Evolutionary conservation across 2,888 invertebrate species (phyloP), one percentile per base, ranked within the genome.

Genomic region (Mythimna pallens): DNA sequence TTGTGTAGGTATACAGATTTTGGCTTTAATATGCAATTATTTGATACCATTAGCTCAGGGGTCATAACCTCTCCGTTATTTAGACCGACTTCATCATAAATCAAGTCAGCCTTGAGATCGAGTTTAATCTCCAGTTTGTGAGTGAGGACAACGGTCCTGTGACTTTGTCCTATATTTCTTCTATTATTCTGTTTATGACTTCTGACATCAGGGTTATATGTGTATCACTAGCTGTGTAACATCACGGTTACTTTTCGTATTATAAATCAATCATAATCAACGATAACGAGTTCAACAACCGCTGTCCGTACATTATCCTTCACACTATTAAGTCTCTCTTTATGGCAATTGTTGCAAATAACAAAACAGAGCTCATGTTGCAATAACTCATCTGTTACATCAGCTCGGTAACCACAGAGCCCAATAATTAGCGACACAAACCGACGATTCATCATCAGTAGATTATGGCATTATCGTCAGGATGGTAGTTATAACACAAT

Each of bases 401-500:
- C 62, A 72, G 59, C 68, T 20, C 25, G n/a, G 65, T 63, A 17
- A 80, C 80, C 54, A 55, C 74, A 57, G 58, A 66, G 50, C 30
- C 64, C 30, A 65, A 71, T 80, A 80, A 83, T 85, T 83, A 83
- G 70, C 50, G 47, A 47, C 47, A 62, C 66, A 70, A 65, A 80
- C 63, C 54, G 55, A 50, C 74, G 34, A 73, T 73, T 65, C 64
- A 81, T 83, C 73, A 81, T 22, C 50, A 63, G 30, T 36, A 73
- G 68, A 85, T 85, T 70, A 72, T 67, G 55, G 62, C 55, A 66
- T 57, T 80, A 80, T 66, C 66, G 40, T 54, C 57, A 75, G 54
- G 54, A 54, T 70, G 54, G 83, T 57, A 65, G 55, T 57, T 64
- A 73, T n/a, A 77, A 82, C 80, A 83, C 82, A 82, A 82, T 73